These are phyloP conservation scores for Pectinophora gossypiella DNA, from an alignment of 1,140 invertebrate species.

Conservation along the genomic window DNA sequence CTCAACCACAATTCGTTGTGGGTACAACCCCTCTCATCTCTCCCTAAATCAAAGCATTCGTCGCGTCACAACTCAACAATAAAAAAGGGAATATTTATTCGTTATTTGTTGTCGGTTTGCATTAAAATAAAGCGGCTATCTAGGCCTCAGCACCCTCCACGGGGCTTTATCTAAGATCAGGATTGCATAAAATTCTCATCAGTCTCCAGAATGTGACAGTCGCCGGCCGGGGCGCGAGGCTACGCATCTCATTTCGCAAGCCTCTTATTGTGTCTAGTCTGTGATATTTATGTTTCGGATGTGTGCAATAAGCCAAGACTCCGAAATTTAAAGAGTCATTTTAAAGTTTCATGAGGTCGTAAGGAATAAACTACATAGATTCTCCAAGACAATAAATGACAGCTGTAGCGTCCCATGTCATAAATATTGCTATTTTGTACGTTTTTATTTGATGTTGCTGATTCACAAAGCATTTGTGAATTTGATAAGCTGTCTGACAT, in stretches of 20 bases:
- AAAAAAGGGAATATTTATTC: slow-evolving; percentile 71
- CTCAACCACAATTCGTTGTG: slow-evolving; percentile 63
- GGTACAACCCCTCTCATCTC: slow-evolving; percentile 43
- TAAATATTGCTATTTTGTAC: too few relatives aligned
- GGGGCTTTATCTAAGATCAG: slow-evolving; percentile 61
- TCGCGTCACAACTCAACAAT: slow-evolving; percentile 62
- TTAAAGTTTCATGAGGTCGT: neutral
- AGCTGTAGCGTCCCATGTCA: too few relatives aligned
- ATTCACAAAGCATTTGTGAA: too few relatives aligned
- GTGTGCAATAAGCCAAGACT: neutral
- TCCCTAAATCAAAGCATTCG: slow-evolving; percentile 67
- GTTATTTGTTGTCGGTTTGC: slow-evolving; percentile 71
- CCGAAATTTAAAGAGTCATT: neutral
- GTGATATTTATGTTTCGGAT: slow-evolving; percentile 7
- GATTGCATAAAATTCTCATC: slow-evolving; percentile 69
- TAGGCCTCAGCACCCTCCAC: slow-evolving; percentile 50
- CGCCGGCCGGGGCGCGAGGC: slow-evolving; percentile 25
- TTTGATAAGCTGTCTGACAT: too few relatives aligned
- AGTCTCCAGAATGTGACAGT: slow-evolving; percentile 55
- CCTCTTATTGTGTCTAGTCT: slow-evolving; percentile 19
- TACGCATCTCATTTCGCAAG: slow-evolving; percentile 52
- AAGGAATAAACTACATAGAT: too few relatives aligned
- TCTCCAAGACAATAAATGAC: too few relatives aligned
- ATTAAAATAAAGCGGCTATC: slow-evolving; percentile 66
- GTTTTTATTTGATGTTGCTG: too few relatives aligned